These are phyloP conservation scores for Crotalus helleri DNA, from an alignment of 2,113 vertebrate species.

Conservation along the genomic window DNA sequence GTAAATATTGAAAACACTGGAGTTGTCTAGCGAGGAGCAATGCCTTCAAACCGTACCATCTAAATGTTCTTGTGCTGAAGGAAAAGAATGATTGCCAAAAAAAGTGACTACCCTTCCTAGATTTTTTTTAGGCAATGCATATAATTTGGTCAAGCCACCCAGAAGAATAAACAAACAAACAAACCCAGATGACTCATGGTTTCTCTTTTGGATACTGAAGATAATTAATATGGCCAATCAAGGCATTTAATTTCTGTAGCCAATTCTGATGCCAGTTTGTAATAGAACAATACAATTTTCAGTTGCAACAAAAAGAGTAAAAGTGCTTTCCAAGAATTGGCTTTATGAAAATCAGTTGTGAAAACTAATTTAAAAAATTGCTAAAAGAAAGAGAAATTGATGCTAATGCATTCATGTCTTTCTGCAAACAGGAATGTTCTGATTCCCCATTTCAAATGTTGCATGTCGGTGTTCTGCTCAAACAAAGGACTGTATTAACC, in stretches of 20 bases:
- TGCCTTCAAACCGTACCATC: not conserved
- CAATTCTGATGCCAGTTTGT: not conserved
- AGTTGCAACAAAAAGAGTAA: constrained; percentile 21
- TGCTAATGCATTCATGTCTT: constrained; percentile 41
- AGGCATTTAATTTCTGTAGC: not conserved
- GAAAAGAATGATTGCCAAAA: not conserved
- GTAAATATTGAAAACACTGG: not conserved
- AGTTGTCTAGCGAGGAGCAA: not conserved
- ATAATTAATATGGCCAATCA: not conserved
- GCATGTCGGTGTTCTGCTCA: not conserved
- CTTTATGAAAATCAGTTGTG: constrained; percentile 59
- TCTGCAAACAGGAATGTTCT: constrained; percentile 43
- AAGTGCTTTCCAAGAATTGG: constrained; percentile 55
- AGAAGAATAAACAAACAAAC: not conserved
- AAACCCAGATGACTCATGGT: not conserved
- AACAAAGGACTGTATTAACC: constrained; percentile 40
- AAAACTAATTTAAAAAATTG: constrained; percentile 42
- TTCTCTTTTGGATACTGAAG: not conserved
- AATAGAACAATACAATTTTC: not conserved
- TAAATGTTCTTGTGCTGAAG: not conserved
- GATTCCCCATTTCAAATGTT: constrained; percentile 19
- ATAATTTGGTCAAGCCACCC: not conserved
- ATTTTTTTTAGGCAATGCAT: not conserved
- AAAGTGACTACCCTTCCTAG: not conserved
- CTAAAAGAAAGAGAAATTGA: constrained; percentile 34